phyloP scores from a whole-genome alignment of 2,888 invertebrate species.

The Polydrusus pterygomalis region DNA sequence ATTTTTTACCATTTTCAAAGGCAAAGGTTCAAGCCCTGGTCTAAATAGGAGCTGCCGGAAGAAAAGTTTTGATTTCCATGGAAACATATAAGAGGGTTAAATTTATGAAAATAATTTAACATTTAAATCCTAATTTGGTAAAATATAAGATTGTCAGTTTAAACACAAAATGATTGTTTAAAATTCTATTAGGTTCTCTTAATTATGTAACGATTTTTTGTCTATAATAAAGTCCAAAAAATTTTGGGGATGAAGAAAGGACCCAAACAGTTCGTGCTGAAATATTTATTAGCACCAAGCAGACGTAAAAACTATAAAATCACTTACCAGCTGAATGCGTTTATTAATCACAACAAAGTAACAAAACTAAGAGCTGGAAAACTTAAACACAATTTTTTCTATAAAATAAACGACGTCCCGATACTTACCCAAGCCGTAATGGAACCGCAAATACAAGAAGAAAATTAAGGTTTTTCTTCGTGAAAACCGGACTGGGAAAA shows the following conservation, averaged over 20 bases:
- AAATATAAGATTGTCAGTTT: no score
- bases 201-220: no score
- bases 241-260: not conserved
- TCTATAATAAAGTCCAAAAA: not conserved
- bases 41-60: no score
- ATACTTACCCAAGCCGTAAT: constrained; percentile 38
- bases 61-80: no score
- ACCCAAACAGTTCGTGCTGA: not conserved
- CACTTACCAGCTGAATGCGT: not conserved
- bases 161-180: no score
- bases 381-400: not conserved
- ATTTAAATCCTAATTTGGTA: no score
- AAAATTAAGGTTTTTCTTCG: constrained; percentile 43
- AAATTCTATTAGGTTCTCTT: no score
- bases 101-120: no score
- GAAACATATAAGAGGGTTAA: no score
- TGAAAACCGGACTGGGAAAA: constrained; percentile 35
- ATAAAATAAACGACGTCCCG: not conserved
- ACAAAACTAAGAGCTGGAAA: not conserved
- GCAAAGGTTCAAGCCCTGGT: no score
- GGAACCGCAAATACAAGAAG: constrained; percentile 35
- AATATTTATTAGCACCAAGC: not conserved
- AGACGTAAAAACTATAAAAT: not conserved
- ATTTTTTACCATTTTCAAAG: no score
- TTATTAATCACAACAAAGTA: not conserved